Base-by-base conservation (phyloP, 2,113 vertebrate genomes). In the Pimephales promelas region DNA sequence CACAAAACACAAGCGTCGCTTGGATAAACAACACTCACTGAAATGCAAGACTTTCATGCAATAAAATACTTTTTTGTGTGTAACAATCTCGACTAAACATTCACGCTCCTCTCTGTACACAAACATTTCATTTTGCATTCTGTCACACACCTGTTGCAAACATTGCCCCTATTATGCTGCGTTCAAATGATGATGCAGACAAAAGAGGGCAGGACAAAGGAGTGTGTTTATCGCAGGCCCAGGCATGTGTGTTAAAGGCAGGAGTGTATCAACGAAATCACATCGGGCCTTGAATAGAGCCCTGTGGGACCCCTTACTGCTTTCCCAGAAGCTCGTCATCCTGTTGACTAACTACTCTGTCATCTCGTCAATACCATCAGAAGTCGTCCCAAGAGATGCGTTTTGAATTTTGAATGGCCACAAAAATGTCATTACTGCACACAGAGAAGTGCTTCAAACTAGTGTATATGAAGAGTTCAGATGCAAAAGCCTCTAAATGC, bases 321-420 rank as follows among this genome's bases (percentile, higher is more conserved):
- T 64, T 86, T 86, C 81, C 81, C 85, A 86, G 85, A 86, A 86
- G 76, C 79, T 22, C 43, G 68, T 71, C 40, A 8, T 45, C 45
- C 40, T 83, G 76, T 86, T 79, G 80, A 79, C 73, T 79, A 86
- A 82, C 70, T 81, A 40, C 68, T 79, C 57, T 64, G 66, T 83
- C 85, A 73, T 52, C 31, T n/a, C n/a, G 20, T 43, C 45, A 64
- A 52, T 45, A n/a, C 52, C 34, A 5, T 22, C 22, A 45, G 36
- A 45, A 45, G 68, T 40, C 31, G 40, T 59, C 11, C 9, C 24
- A 61, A 1, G 10, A 26, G 54, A 40, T 34, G 31, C 20, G 8
- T 66, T 66, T 66, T 34, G 28, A 4, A 1, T 66, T 31, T 16
- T 66, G 49, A 20, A 45, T 22, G 13, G 10, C 40, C 70, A 72